Conservation (phyloP, 1,140 invertebrate genomes). For the Anadara kagoshimensis region DNA sequence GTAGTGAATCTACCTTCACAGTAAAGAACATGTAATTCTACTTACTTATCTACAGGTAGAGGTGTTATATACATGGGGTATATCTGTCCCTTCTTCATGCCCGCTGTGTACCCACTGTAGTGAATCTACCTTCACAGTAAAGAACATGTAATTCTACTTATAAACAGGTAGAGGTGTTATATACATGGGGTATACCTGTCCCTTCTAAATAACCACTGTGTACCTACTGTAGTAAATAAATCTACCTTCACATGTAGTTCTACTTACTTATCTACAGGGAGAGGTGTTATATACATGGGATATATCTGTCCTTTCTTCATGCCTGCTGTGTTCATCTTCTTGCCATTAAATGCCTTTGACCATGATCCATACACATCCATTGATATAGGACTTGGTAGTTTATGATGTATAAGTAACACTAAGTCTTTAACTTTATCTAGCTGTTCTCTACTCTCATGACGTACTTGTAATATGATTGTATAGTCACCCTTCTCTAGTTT, state of each 20-base stretch:
- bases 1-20: too few relatives aligned
- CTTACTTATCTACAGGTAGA: conserved; percentile 83
- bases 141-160: too few relatives aligned
- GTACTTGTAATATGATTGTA: conserved; percentile 86
- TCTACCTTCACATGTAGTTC: too few relatives aligned
- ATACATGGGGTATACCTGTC: conserved; percentile 83
- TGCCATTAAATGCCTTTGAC: conserved; percentile 78
- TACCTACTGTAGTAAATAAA: too few relatives aligned
- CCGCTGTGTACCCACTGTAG: conserved; percentile 75
- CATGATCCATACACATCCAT: conserved; percentile 86
- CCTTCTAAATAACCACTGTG: conserved; percentile 78
- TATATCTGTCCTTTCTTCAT: conserved; percentile 79
- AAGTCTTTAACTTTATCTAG: conserved; percentile 88
- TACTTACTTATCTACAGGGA: conserved; percentile 83
- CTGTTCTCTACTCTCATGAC: conserved; percentile 90
- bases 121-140: too few relatives aligned
- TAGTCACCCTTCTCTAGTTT: conserved; percentile 99
- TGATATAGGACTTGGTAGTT: conserved; percentile 82
- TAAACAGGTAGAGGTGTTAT: conserved; percentile 83
- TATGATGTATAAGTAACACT: conserved; percentile 84
- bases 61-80: conserved; percentile 86
- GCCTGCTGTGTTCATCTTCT: conserved; percentile 82
- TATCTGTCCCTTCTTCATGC: conserved; percentile 79
- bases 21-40: too few relatives aligned
- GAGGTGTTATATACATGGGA: conserved; percentile 85